Conservation (phyloP, 92 coral and sea anemone genomes). For the Epizoanthus illoricatus region DNA sequence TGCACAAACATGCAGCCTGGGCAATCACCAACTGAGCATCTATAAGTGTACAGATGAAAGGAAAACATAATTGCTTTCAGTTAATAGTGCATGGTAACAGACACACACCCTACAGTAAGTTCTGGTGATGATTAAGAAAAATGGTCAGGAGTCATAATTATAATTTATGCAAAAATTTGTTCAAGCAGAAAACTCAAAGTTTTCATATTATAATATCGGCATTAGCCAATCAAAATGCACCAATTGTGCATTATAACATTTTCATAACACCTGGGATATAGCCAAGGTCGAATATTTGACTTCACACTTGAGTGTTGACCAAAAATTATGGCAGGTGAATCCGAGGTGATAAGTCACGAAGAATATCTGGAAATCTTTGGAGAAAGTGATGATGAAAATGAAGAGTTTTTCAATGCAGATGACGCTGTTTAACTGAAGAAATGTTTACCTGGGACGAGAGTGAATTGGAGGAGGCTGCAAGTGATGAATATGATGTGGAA, state of each 20-base stretch:
- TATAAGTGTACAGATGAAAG: too few species aligned
- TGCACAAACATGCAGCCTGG: too few species aligned
- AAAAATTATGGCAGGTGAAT: not conserved
- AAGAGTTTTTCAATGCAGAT: not conserved
- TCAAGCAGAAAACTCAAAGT: not conserved
- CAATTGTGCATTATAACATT: not conserved
- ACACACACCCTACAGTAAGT: too few species aligned
- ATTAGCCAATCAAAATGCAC: constrained; percentile 11
- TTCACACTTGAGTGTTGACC: not conserved
- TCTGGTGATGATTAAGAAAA: too few species aligned
- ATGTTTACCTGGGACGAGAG: not conserved
- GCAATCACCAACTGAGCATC: too few species aligned
- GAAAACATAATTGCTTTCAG: too few species aligned
- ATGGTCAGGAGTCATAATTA: too few species aligned
- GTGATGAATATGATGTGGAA: not conserved
- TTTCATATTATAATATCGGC: not conserved
- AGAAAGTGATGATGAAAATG: not conserved
- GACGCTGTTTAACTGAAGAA: not conserved
- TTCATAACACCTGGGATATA: not conserved
- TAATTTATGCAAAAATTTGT: too few species aligned
- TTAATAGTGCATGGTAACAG: too few species aligned
- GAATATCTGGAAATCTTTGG: not conserved
- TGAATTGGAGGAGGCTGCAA: not conserved
- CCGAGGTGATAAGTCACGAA: not conserved
- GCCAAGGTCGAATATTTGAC: not conserved